Evolutionary conservation across 2,888 invertebrate species (phyloP).

Genomic region (Eristalis intricaria): DNA sequence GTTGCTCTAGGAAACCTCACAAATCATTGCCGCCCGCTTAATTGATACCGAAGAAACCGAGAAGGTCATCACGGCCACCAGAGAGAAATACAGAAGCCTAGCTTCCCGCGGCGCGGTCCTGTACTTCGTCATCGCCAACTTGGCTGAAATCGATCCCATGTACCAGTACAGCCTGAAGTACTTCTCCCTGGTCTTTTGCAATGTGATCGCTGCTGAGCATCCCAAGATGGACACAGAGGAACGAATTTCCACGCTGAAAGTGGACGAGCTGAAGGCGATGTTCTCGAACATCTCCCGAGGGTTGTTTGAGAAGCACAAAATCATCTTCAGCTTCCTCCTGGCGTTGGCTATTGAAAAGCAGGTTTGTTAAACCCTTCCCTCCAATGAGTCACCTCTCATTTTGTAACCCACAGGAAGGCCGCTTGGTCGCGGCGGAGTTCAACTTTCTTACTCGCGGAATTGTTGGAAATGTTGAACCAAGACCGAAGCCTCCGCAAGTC

Average conservation of each 20-base stretch:
- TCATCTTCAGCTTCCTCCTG: slow-evolving; percentile 93
- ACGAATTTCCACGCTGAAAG: slow-evolving; percentile 87
- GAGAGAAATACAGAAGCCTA: slow-evolving; percentile 92
- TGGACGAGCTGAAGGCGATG: slow-evolving; percentile 90
- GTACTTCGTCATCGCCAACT: slow-evolving; percentile 94
- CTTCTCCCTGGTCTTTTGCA: slow-evolving; percentile 90
- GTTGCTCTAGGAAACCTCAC: slow-evolving; percentile 88
- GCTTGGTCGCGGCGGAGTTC: slow-evolving; percentile 86
- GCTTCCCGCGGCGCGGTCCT: slow-evolving; percentile 94
- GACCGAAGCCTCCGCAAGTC: slow-evolving; percentile 83
- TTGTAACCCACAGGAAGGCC: slow-evolving; percentile 79
- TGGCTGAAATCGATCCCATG: slow-evolving; percentile 96
- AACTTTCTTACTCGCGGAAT: slow-evolving; percentile 90
- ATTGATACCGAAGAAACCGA: slow-evolving; percentile 94
- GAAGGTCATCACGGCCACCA: slow-evolving; percentile 90
- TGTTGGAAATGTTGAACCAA: slow-evolving; percentile 83
- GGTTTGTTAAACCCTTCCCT: slow-evolving; percentile 8
- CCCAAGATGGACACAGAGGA: slow-evolving; percentile 85
- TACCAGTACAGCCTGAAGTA: slow-evolving; percentile 97
- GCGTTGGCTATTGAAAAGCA: slow-evolving; percentile 89
- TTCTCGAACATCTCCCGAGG: slow-evolving; percentile 95
- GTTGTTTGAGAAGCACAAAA: slow-evolving; percentile 94
- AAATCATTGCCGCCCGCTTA: slow-evolving; percentile 93
- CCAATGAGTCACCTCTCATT: neutral
- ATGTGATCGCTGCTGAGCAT: slow-evolving; percentile 90